These are phyloP conservation scores for Temnopleurus reevesii DNA, from an alignment of 53 echinoderm and acorn worm species.

Conservation along the genomic window DNA sequence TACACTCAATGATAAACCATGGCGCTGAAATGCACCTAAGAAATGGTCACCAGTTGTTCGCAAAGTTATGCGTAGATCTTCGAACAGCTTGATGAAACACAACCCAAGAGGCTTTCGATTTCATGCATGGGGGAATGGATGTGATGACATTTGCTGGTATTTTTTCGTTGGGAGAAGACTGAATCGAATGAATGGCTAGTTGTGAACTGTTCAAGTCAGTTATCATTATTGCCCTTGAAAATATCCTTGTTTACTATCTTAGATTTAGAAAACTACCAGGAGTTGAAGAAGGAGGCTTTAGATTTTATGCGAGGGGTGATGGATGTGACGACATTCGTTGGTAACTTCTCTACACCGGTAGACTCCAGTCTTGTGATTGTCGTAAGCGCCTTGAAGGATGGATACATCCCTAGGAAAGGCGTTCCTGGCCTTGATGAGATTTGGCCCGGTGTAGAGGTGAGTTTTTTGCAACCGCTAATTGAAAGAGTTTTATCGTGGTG, in stretches of 20 bases:
- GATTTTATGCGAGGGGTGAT: constrained; percentile 91
- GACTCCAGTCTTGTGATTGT: constrained; percentile 75
- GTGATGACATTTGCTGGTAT: constrained; percentile 82
- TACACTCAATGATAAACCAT: too few relatives aligned
- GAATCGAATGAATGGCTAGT: too few relatives aligned
- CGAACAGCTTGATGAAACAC: too few relatives aligned
- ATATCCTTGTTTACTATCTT: not conserved
- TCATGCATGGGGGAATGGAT: constrained; percentile 94
- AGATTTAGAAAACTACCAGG: constrained; percentile 30
- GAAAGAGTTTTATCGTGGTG: too few relatives aligned
- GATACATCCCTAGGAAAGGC: constrained; percentile 79
- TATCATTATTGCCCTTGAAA: too few relatives aligned
- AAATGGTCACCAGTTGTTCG: too few relatives aligned
- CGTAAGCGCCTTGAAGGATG: constrained; percentile 74
- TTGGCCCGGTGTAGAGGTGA: constrained; percentile 91
- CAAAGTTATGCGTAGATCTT: too few relatives aligned
- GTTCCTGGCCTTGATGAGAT: constrained; percentile 76
- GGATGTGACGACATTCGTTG: constrained; percentile 84
- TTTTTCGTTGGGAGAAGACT: too few relatives aligned
- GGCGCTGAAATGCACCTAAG: too few relatives aligned
- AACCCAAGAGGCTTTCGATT: constrained; percentile 74
- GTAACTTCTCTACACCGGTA: constrained; percentile 83
- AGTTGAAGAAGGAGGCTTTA: constrained; percentile 67
- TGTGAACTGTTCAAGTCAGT: too few relatives aligned
- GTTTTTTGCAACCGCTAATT: too few relatives aligned